Evolutionary conservation across 2,797 vertebrate species (phyloP).

Genomic region (Parauchenoglanis ngamensis): DNA sequence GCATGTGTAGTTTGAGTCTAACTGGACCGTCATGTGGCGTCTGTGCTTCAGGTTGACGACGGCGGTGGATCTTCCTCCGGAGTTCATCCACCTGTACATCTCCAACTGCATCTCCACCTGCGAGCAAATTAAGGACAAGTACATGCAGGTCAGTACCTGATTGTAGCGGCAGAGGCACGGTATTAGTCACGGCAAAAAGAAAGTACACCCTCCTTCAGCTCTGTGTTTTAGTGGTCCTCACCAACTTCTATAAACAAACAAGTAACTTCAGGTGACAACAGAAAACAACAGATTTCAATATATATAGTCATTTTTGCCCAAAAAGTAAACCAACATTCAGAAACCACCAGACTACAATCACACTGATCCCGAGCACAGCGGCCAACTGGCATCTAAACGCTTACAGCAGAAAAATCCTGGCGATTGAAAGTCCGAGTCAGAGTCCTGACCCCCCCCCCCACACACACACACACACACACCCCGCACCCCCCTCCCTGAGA

Average conservation of each 20-base stretch:
- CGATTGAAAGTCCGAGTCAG: no score
- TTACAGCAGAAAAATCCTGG: no score
- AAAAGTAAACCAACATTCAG: neutral
- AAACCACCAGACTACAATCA: neutral
- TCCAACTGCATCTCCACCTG: conserved; percentile 99
- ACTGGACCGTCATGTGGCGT: conserved; percentile 40
- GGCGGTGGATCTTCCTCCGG: conserved; percentile 95
- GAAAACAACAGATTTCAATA: neutral
- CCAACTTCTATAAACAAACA: neutral
- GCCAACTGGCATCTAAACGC: no score
- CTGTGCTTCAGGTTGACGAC: conserved; percentile 85
- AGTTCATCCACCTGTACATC: conserved; percentile 99
- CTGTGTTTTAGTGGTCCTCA: neutral
- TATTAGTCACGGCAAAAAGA: neutral
- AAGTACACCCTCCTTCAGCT: neutral
- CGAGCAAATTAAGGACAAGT: conserved; percentile 99
- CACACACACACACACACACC: no score
- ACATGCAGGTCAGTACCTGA: conserved; percentile 89
- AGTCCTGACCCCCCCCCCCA: no score
- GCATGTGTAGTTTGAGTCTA: neutral
- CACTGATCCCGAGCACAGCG: neutral
- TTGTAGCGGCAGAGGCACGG: no score
- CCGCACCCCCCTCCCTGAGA: no score
- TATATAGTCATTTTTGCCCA: neutral
- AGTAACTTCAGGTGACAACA: neutral